These are phyloP conservation scores for Battus philenor DNA, from an alignment of 1,140 invertebrate species.

Conservation along the genomic window DNA sequence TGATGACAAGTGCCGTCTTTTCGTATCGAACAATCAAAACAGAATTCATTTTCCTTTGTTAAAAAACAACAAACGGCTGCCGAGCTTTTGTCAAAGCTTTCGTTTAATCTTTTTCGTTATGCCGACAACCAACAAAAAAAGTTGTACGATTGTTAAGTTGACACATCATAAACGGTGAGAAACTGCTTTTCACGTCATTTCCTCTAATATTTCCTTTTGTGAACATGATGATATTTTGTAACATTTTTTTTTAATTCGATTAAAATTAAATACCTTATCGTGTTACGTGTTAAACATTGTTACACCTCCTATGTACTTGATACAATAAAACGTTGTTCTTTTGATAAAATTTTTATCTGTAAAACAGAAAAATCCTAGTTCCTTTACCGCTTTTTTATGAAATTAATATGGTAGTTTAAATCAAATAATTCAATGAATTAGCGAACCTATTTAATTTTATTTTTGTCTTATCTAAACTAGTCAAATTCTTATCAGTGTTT, in stretches of 20 bases:
- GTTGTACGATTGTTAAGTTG: slow-evolving; percentile 43
- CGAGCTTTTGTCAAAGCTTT: slow-evolving; percentile 55
- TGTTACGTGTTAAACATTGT: no score
- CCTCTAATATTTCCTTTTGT: slow-evolving; percentile 13
- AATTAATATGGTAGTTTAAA: no score
- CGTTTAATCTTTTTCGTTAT: slow-evolving; percentile 35
- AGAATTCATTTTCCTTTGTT: slow-evolving; percentile 45
- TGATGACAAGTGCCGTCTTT: slow-evolving; percentile 48
- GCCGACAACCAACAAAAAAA: slow-evolving; percentile 42
- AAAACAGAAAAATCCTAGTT: no score
- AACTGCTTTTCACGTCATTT: slow-evolving; percentile 32
- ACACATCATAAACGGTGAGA: slow-evolving; percentile 52
- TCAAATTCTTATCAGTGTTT: no score
- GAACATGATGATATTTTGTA: slow-evolving; percentile 7
- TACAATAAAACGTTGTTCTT: no score
- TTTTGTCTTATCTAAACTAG: no score
- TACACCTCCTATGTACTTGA: no score
- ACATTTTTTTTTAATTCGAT: slow-evolving; percentile 8
- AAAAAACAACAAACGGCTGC: slow-evolving; percentile 36
- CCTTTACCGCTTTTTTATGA: no score
- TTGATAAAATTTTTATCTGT: no score
- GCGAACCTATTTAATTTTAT: no score
- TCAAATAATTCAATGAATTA: no score
- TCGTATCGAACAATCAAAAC: slow-evolving; percentile 65
- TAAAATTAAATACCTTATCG: no score